Percentiles rank a stretch among this genome's conserved stretches.
These are phyloP conservation scores for Cricetomys ansorgei DNA, from an alignment of 2,113 vertebrate genomes.

Conservation along the genomic window DNA sequence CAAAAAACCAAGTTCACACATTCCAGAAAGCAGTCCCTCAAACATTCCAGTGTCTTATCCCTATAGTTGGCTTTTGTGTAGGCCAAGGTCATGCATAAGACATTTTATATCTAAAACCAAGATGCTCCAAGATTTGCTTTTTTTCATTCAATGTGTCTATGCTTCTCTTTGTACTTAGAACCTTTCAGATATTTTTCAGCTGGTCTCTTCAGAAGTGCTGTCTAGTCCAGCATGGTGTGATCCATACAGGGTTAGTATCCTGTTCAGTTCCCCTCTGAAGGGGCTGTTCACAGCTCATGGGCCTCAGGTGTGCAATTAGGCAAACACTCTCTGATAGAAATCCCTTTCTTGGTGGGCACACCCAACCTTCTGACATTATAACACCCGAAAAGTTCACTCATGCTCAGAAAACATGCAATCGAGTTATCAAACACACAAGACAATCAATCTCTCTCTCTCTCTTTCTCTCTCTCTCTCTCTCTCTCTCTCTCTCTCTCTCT, in stretches of 20 bases:
- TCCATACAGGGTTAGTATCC: neutral
- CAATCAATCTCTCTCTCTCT: neutral
- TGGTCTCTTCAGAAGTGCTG: neutral
- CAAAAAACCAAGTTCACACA: no score
- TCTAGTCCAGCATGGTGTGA: neutral
- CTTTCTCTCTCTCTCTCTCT: neutral
- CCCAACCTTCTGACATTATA: neutral
- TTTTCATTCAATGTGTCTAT: neutral
- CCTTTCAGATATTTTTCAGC: neutral
- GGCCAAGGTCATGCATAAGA: neutral
- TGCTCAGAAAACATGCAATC: neutral
- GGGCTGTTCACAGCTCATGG: neutral
- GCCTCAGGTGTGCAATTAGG: neutral
- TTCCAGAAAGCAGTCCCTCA: no score
- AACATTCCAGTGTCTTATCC: no score
- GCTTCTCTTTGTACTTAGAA: neutral
- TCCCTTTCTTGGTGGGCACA: neutral
- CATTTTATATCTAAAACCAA: conserved; percentile 25
- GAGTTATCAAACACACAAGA: neutral
- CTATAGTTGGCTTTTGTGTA: neutral
- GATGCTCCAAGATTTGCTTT: neutral
- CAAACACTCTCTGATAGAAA: neutral
- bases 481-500: neutral
- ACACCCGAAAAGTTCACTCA: neutral
- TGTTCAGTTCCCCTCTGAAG: neutral